Evolutionary conservation across 2,888 invertebrate genomes (phyloP), one percentile per base, ranked within the genome.

Genomic region (Prosopocoilus inquinatus): DNA sequence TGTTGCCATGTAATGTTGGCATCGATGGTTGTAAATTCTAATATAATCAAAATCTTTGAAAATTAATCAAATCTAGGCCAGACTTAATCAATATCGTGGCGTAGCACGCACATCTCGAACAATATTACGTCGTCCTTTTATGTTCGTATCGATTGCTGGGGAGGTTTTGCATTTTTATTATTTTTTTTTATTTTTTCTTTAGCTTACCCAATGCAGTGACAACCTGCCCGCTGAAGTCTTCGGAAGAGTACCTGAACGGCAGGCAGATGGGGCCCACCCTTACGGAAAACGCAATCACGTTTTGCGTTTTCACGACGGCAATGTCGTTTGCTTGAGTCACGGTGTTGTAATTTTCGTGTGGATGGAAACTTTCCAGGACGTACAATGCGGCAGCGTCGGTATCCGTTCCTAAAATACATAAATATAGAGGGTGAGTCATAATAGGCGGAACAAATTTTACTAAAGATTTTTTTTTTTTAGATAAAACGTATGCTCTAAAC

Each of bases 231-330:
- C 69, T 66, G 13, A 82, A 75, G 58, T 74, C 64, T 0, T 48
- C 53, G 38, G 59, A 64, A 0, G 65, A 60, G 56, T 76, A 82
- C 50, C 78, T 78, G 70, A 87, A 87, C 0, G 88, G 88, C 45
- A 88, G 67, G 65, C 88, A 88, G 15, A 75, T 83, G 0, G 87
- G 85, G 0, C 83, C 83, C 2, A 88, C 84, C 36, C 70, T 69
- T 0, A 75, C 68, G 47, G 70, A 81, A 65, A 81, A 87, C 9
- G 4, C 9, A 0, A 88, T 84, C 0, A 35, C 4, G 0, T 49
- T 55, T 0, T 13, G 15, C 0, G 80, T 68, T 39, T 62, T 68
- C 1, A 86, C 50, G 0, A 88, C 52, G 0, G 80, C 83, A 20
- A 87, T 79, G 65, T 88, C 88, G 60, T 84, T 79, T 20, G 69